Percentiles rank a stretch among this genome's conserved stretches.
These are phyloP conservation scores for Potorous gilbertii DNA, from an alignment of 2,797 vertebrate genomes.

Conservation along the genomic window DNA sequence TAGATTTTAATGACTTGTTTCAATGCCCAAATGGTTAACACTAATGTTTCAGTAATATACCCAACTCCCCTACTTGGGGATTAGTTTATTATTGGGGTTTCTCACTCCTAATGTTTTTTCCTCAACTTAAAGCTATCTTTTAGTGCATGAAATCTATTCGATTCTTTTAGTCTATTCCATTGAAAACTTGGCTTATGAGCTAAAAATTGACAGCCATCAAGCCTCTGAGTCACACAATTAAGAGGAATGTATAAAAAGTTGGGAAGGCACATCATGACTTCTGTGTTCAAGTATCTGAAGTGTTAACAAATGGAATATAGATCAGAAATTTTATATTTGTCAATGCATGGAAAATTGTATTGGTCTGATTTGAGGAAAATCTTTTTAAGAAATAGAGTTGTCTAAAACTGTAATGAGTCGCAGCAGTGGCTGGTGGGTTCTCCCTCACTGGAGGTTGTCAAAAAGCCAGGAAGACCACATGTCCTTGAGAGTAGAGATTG, in stretches of 20 bases:
- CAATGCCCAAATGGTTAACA: accelerated
- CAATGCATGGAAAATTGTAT: too few relatives aligned
- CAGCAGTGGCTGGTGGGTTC: too few relatives aligned
- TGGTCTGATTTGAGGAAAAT: too few relatives aligned
- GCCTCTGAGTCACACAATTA: conserved; percentile 59
- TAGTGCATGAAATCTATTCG: conserved; percentile 39
- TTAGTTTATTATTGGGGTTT: conserved; percentile 61
- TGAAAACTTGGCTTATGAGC: conserved; percentile 53
- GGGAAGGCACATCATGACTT: too few relatives aligned
- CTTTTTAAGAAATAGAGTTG: too few relatives aligned
- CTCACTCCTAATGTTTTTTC: conserved; percentile 58
- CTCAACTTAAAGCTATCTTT: conserved; percentile 68
- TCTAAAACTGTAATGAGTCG: too few relatives aligned
- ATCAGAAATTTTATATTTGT: too few relatives aligned
- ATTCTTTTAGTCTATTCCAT: conserved; percentile 33
- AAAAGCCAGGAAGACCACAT: too few relatives aligned
- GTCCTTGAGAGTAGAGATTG: too few relatives aligned
- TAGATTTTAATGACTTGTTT: neutral
- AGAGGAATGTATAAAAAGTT: conserved; percentile 79
- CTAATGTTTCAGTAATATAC: neutral
- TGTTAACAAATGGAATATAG: too few relatives aligned
- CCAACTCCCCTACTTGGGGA: conserved; percentile 5
- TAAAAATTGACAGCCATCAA: conserved; percentile 25
- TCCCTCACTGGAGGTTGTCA: too few relatives aligned
- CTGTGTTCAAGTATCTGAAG: too few relatives aligned